phyloP scores from a whole-genome alignment of 1,140 invertebrate genomes.

The Trachelipus rathkii region DNA sequence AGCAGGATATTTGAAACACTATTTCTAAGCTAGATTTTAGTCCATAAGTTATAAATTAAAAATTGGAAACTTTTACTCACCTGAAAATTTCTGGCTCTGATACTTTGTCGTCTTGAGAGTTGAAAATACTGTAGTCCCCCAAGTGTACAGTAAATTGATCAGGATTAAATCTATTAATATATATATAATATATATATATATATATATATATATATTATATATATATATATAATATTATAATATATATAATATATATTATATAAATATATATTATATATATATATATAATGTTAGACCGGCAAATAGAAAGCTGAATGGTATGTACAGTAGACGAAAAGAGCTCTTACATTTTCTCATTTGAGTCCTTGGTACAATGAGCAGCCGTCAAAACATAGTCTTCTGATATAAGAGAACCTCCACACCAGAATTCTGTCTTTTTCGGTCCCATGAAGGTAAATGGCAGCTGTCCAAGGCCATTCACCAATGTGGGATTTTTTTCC shows the following conservation, averaged over 20 bases:
- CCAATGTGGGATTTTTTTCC: conserved; percentile 77
- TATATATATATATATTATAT: too few species aligned
- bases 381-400: conserved; percentile 77
- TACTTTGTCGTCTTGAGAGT: conserved; percentile 64
- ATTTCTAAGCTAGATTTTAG: too few species aligned
- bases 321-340: too few species aligned
- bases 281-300: too few species aligned
- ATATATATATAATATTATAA: too few species aligned
- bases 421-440: conserved; percentile 85
- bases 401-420: conserved; percentile 81
- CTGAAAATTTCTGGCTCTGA: conserved; percentile 48
- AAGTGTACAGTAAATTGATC: conserved; percentile 83
- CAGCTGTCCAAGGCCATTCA: conserved; percentile 88
- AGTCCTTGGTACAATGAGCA: conserved; percentile 84
- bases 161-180: conserved; percentile 78
- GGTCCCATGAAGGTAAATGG: conserved; percentile 83
- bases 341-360: conserved; percentile 77
- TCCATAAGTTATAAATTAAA: too few species aligned
- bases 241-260: too few species aligned
- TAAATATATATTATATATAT: too few species aligned
- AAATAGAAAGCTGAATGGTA: too few species aligned
- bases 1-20: too few species aligned
- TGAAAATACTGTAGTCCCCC: conserved; percentile 60
- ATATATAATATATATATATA: too few species aligned
- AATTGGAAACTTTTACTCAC: too few species aligned